These are phyloP conservation scores for Onychomys torridus DNA, from an alignment of 2,797 vertebrate species.

Conservation along the genomic window DNA sequence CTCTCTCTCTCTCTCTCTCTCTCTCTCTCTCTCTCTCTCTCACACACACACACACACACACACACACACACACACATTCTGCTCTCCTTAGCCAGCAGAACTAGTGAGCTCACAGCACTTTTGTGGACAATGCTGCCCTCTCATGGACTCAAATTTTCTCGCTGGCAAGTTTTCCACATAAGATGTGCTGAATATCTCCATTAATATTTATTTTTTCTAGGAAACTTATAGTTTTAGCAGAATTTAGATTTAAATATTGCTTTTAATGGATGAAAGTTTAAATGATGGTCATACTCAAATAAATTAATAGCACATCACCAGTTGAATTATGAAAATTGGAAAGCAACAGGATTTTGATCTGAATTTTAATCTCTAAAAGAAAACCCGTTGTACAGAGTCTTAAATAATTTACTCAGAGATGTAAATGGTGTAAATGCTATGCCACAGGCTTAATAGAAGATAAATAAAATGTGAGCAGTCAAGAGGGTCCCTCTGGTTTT, in stretches of 20 bases:
- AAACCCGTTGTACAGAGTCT: not conserved
- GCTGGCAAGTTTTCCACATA: not conserved
- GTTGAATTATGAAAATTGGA: not conserved
- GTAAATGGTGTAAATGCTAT: not conserved
- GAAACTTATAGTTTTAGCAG: not conserved
- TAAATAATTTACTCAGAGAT: not conserved
- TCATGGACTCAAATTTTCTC: slow-evolving; percentile 59
- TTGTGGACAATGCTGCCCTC: slow-evolving; percentile 72
- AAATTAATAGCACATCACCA: not conserved
- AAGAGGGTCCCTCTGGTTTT: not conserved
- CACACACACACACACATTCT: not conserved
- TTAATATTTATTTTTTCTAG: not conserved
- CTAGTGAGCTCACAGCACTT: not conserved
- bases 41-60: too few species aligned
- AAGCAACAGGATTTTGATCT: not conserved
- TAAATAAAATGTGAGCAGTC: not conserved
- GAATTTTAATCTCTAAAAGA: not conserved
- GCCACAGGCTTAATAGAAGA: not conserved
- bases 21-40: too few species aligned
- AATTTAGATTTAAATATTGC: slow-evolving; percentile 20
- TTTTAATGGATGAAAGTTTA: not conserved
- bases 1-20: too few species aligned
- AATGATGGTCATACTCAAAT: not conserved
- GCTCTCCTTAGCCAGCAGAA: fast-evolving
- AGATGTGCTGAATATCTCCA: not conserved